phyloP scores from a whole-genome alignment of 2,797 vertebrate species.

The Enteromius viviparus region DNA sequence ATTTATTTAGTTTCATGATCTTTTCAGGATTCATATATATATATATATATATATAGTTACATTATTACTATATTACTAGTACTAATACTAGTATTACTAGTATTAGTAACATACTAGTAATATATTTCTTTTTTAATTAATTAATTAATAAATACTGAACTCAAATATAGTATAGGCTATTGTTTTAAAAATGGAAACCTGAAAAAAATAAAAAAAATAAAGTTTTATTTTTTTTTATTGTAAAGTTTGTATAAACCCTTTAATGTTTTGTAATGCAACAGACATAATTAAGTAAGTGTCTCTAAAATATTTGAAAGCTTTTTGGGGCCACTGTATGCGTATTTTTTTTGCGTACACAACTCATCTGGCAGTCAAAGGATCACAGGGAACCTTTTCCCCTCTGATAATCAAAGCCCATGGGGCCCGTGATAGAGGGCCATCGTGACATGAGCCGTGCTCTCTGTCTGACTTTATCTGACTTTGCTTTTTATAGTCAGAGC shows the following conservation, averaged over 20 bases:
- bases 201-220: no score
- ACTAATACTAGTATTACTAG: no score
- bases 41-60: no score
- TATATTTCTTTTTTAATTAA: no score
- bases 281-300: neutral
- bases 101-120: no score
- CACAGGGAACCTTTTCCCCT: constrained; percentile 58
- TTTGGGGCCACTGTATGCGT: neutral
- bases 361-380: constrained; percentile 15
- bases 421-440: constrained; percentile 73
- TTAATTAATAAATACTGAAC: no score
- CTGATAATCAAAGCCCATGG: constrained; percentile 59
- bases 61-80: no score
- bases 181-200: neutral
- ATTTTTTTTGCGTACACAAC: constrained; percentile 5
- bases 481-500: constrained; percentile 73
- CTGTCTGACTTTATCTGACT: constrained; percentile 75
- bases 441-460: constrained; percentile 74
- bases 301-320: neutral
- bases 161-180: neutral
- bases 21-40: no score
- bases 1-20: neutral
- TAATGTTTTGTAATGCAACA: neutral
- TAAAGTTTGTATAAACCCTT: neutral
- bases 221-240: neutral